These are phyloP conservation scores for Catharus ustulatus DNA, from an alignment of 2,797 vertebrate genomes.

Conservation along the genomic window DNA sequence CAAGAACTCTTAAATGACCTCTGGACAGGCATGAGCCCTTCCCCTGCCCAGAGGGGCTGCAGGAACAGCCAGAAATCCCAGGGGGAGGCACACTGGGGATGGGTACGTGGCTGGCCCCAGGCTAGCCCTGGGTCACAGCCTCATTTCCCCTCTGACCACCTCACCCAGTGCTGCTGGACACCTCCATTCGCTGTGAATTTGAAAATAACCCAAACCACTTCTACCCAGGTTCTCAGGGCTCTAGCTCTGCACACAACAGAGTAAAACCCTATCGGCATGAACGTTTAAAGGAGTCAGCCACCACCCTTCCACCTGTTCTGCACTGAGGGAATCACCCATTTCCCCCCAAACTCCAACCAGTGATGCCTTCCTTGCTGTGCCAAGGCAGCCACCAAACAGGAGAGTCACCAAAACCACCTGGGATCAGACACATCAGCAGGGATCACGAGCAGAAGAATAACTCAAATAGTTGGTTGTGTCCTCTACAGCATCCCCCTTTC, in stretches of 20 bases:
- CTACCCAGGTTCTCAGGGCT: neutral
- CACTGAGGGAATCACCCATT: neutral
- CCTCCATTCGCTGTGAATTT: neutral
- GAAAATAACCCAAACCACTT: neutral
- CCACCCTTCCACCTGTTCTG: neutral
- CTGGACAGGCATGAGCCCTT: neutral
- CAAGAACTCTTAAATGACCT: neutral
- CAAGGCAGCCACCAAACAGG: neutral
- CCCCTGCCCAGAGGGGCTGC: neutral
- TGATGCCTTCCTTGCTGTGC: fast-evolving
- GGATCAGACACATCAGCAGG: neutral
- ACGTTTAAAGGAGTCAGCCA: neutral
- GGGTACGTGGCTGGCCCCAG: neutral
- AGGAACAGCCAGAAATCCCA: neutral
- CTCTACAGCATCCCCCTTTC: neutral
- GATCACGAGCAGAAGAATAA: neutral
- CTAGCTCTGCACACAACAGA: neutral
- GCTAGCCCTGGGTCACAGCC: neutral
- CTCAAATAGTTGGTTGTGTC: neutral
- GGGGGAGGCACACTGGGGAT: fast-evolving
- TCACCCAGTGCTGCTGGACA: neutral
- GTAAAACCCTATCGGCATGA: neutral
- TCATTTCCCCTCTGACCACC: neutral
- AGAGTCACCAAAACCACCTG: neutral
- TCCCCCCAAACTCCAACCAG: neutral